Evolutionary conservation across 2,113 vertebrate genomes (phyloP).

Genomic region (Nanorana parkeri): DNA sequence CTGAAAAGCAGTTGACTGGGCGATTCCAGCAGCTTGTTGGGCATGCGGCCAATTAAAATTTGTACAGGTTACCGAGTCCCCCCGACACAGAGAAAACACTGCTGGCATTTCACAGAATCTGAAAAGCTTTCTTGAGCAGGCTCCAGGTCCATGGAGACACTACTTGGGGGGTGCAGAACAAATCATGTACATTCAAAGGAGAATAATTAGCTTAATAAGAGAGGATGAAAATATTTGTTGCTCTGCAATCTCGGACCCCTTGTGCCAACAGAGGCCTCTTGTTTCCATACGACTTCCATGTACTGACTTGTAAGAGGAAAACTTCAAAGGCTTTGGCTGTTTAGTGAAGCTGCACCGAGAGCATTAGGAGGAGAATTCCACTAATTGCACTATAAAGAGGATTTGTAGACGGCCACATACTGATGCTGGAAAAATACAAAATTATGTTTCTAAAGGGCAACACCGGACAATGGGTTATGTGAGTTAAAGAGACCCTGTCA

Average conservation of each 20-base stretch:
- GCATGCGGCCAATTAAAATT: not conserved
- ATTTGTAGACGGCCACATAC: not conserved
- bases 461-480: no score
- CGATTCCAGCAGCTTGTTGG: not conserved
- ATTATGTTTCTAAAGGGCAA: no score
- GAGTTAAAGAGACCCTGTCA: no score
- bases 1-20: constrained; percentile 5
- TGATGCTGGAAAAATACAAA: no score
- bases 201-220: constrained; percentile 40
- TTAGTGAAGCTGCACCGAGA: not conserved
- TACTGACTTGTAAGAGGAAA: not conserved
- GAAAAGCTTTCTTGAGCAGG: not conserved
- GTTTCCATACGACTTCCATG: not conserved
- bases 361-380: not conserved
- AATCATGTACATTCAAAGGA: constrained; percentile 32
- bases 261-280: constrained; percentile 9
- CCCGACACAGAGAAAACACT: not conserved
- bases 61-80: constrained; percentile 31
- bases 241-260: not conserved
- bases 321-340: constrained; percentile 13
- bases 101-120: constrained; percentile 1
- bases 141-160: constrained; percentile 6
- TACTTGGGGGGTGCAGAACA: not conserved
- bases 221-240: constrained; percentile 38
- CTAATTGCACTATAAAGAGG: not conserved